Base-by-base conservation (phyloP, 2,888 invertebrate genomes). In the Galeruca laticollis region DNA sequence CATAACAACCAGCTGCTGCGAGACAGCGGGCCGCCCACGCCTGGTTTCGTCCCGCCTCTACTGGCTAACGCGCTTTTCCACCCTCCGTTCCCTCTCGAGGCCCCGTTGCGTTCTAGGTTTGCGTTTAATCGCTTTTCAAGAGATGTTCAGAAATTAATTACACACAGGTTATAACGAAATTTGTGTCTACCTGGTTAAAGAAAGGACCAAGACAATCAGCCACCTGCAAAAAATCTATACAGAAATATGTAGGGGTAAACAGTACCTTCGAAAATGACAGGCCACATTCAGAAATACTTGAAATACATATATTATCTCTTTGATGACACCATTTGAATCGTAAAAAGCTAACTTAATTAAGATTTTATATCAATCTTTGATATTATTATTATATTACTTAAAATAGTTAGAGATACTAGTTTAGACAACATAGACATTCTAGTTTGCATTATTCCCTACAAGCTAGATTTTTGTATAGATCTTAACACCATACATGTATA, bases 1-100 rank as follows among this genome's bases (percentile, higher is more conserved):
- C 87, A 87, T 87, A 88, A 87, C 86, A 85, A 89, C 88, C 83
- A 85, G 88, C 86, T 88, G 85, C 86, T 85, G 85, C 89, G 88
- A 88, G 88, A 89, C 89, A 87, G 88, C 88, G 88, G 88, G 89
- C 88, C 89, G 88, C 88, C 87, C 86, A 87, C 87, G 87, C 87
- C 87, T 86, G 86, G 85, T 84, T 79, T 75, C 76, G 76, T 73
- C 77, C 71, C 77, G 76, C 77, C 73, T 18, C 47, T 69, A 62
- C 72, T 70, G 70, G 62, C 78, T 73, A 75, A 74, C 76, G 70
- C 73, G 60, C 69, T 71, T 67, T 52, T 54, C 59, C 69, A 21
- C 60, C 71, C 69, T 71, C 54, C 70, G 6, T 60, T 47, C 21
- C 54, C 54, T 43, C 67, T 66, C 62, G 43, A 31, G 21, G 15